Evolutionary conservation across 2,797 vertebrate genomes (phyloP), one percentile per base, ranked within the genome.

Genomic region (Epinephelus malabaricus): DNA sequence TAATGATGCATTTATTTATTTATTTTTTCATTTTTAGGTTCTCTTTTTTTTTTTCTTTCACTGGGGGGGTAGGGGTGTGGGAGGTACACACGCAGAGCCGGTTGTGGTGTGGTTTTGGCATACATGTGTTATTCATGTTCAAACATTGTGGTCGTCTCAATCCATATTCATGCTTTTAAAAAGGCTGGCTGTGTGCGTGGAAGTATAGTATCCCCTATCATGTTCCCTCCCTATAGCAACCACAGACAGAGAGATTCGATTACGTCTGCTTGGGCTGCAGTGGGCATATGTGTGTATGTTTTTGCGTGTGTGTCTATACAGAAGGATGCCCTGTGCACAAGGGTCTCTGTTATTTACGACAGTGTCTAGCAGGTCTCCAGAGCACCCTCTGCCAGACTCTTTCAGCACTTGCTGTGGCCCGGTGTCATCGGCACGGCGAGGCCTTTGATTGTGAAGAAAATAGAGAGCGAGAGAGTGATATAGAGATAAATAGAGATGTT

Each of bases 61-160:
- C 69, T 62, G 67, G 40, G 83, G 76, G 84, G 86, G 71, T 51
- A 51, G 78, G 83, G 81, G 77, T 79, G 79, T 76, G 53, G 79
- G 87, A 81, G 82, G 87, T 87, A 79, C 87, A 89, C 75, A 86
- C 18, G 88, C 85, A 90, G 72, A 69, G 73, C 83, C 67, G 81
- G 89, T 91, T 89, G 89, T 91, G 88, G 90, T 91, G 90, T 71
- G 93, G 93, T 93, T 94, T 92, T 92, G 93, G 88, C 93, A 86
- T 92, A 92, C 91, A 93, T 93, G 90, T 90, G 93, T 95, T 94
- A 95, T 94, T 94, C 94, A 94, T 94, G 92, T 94, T 94, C 90
- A 94, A 94, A 94, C 94, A 94, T 94, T 94, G 93, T 92, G 94
- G 94, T 93, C 67, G 54, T 92, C 86, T 84, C 85, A 63, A 94